These are phyloP conservation scores for Gryllus bimaculatus DNA, from an alignment of 1,140 invertebrate genomes.

Conservation along the genomic window DNA sequence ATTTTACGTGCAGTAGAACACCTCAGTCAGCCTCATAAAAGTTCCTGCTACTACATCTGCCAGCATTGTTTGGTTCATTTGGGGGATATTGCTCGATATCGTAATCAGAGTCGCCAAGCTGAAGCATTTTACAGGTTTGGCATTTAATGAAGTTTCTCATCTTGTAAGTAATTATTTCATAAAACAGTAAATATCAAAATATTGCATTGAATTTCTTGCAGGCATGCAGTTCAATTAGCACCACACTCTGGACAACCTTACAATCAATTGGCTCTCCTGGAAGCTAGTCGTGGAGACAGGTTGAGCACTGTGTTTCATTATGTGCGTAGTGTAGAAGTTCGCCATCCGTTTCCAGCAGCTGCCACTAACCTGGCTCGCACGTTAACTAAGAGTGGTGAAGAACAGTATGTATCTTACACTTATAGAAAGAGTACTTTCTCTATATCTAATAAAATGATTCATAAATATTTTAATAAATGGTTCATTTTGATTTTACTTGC, in stretches of 20 bases:
- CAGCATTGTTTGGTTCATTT: slow-evolving; percentile 80
- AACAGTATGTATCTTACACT: slow-evolving; percentile 27
- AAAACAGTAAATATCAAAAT: background rate
- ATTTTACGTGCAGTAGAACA: slow-evolving; percentile 38
- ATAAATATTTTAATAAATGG: background rate
- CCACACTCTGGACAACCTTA: slow-evolving; percentile 79
- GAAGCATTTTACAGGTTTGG: slow-evolving; percentile 63
- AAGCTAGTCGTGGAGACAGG: slow-evolving; percentile 69
- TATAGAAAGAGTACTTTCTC: background rate
- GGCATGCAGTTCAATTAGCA: slow-evolving; percentile 68
- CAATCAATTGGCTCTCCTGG: slow-evolving; percentile 74
- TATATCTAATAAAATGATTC: background rate
- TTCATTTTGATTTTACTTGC: background rate
- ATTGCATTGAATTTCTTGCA: slow-evolving; percentile 32
- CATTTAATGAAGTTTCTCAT: background rate
- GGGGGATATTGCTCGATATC: slow-evolving; percentile 75
- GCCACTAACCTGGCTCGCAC: slow-evolving; percentile 64
- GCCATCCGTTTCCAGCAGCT: slow-evolving; percentile 73
- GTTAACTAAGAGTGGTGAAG: slow-evolving; percentile 41
- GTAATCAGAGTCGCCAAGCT: slow-evolving; percentile 67
- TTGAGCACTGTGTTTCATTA: slow-evolving; percentile 77
- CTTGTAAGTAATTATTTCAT: background rate
- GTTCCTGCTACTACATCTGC: slow-evolving; percentile 70
- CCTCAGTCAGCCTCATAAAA: slow-evolving; percentile 48
- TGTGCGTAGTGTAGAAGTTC: slow-evolving; percentile 65